Conservation (phyloP, 2,888 invertebrate genomes). For the Antitype chi region DNA sequence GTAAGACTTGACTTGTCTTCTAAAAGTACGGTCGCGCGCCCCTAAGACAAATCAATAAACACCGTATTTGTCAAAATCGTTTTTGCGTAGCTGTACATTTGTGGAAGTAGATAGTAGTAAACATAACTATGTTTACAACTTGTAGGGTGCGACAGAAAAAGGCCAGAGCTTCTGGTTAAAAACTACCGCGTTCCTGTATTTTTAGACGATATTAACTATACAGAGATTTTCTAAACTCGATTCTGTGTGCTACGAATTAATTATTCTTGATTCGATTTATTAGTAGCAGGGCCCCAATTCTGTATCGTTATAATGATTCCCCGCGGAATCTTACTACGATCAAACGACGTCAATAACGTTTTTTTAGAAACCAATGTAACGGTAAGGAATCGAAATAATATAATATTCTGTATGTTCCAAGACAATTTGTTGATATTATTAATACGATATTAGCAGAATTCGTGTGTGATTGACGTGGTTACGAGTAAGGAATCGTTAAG, state of each 20-base stretch:
- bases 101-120: not conserved
- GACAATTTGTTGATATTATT: no score
- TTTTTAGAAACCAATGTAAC: no score
- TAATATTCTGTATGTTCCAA: no score
- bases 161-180: not conserved
- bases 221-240: not conserved
- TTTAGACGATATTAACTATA: not conserved
- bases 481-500: no score
- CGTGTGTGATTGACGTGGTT: no score
- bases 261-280: not conserved
- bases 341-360: no score
- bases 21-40: conserved; percentile 44
- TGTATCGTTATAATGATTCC: no score
- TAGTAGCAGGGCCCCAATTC: no score
- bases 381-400: no score
- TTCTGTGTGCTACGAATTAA: not conserved
- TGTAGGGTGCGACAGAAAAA: not conserved
- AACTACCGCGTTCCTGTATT: not conserved
- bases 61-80: conserved; percentile 50
- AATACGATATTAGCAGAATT: no score
- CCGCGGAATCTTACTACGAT: no score
- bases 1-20: conserved; percentile 14
- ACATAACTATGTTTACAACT: not conserved
- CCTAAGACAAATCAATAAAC: conserved; percentile 53
- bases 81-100: conserved; percentile 25